phyloP scores from a whole-genome alignment of 2,113 vertebrate genomes.

The Neoarius graeffei region DNA sequence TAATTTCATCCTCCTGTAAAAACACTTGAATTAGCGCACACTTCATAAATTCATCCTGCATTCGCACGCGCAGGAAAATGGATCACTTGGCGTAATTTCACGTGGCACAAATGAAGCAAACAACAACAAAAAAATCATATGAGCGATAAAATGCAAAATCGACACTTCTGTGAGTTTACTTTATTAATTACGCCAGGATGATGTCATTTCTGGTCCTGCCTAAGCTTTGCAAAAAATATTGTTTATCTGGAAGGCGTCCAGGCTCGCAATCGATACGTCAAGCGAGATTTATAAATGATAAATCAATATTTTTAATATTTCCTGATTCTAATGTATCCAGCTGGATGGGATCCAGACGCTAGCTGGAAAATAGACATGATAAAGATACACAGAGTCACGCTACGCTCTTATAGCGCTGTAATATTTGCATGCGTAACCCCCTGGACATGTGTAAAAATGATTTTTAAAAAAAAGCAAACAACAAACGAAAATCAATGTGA shows the following conservation, averaged over 20 bases:
- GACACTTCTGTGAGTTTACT: constrained; percentile 32
- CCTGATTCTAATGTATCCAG: constrained; percentile 76
- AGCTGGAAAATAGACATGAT: constrained; percentile 48
- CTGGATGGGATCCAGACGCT: constrained; percentile 65
- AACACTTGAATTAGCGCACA: constrained; percentile 9
- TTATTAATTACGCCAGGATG: constrained; percentile 70
- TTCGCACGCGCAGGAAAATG: constrained; percentile 1
- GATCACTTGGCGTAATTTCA: neutral
- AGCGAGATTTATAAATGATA: constrained; percentile 81
- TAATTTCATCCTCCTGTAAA: neutral
- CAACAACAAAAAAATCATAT: neutral
- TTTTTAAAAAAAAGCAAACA: too few relatives aligned
- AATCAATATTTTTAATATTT: constrained; percentile 89
- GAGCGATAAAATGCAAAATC: constrained; percentile 3
- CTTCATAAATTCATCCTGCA: neutral
- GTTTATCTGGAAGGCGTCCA: constrained; percentile 72
- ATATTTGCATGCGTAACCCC: neutral
- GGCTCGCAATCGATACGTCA: constrained; percentile 80
- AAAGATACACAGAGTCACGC: neutral
- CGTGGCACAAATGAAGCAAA: neutral
- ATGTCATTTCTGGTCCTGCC: constrained; percentile 67
- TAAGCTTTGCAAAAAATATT: constrained; percentile 66
- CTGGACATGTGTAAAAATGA: neutral
- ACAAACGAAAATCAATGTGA: neutral
- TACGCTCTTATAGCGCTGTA: neutral